Evolutionary conservation across 2,888 invertebrate species (phyloP).

Genomic region (Nomada lathburiana): DNA sequence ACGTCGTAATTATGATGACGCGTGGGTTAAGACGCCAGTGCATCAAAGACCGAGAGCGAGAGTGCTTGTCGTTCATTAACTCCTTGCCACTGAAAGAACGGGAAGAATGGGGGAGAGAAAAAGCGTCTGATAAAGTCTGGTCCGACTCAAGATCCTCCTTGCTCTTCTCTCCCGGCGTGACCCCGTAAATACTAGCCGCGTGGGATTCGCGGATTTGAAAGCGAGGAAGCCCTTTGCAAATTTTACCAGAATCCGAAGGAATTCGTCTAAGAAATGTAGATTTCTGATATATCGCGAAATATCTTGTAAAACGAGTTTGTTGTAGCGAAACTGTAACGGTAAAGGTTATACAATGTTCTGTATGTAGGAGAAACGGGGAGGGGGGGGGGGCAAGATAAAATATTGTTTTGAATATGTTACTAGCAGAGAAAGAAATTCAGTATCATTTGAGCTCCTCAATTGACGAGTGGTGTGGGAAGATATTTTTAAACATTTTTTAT

Average conservation of each 20-base stretch:
- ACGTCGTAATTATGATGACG: constrained; percentile 81
- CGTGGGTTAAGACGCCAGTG: constrained; percentile 81
- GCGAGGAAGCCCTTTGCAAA: constrained; percentile 48
- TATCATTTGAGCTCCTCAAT: too few species aligned
- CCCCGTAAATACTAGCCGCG: constrained; percentile 65
- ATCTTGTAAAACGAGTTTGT: too few species aligned
- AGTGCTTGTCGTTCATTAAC: constrained; percentile 77
- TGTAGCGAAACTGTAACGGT: too few species aligned
- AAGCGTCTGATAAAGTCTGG: constrained; percentile 57
- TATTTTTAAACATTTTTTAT: too few species aligned
- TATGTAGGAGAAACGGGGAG: too few species aligned
- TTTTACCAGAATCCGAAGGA: constrained; percentile 33
- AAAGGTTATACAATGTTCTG: too few species aligned
- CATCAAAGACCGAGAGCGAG: constrained; percentile 74
- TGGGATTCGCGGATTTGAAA: constrained; percentile 67
- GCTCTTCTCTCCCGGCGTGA: constrained; percentile 24
- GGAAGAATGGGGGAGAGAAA: constrained; percentile 48
- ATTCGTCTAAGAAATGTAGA: too few species aligned
- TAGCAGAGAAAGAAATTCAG: too few species aligned
- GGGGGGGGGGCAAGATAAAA: too few species aligned
- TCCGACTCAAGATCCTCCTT: constrained; percentile 50
- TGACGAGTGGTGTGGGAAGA: too few species aligned
- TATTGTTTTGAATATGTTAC: too few species aligned
- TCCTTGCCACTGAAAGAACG: constrained; percentile 61
- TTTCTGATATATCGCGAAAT: too few species aligned